Base-by-base conservation (phyloP, 2,888 invertebrate genomes). In the Gastracanthus pulcherrimus region DNA sequence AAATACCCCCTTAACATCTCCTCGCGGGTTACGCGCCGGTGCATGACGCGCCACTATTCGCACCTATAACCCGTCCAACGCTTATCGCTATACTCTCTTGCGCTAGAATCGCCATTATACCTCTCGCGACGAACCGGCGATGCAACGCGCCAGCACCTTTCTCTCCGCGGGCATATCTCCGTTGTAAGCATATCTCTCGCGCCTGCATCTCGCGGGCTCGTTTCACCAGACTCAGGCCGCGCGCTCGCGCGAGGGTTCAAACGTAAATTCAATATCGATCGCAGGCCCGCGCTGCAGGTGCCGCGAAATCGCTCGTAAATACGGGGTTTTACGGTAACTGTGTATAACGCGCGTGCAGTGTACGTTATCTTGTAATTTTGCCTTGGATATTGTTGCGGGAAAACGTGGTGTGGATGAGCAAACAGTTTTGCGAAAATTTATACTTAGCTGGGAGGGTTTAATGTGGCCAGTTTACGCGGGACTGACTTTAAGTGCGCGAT, bases 201-300 rank as follows among this genome's bases (percentile, higher is more conserved):
- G 11, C 2, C 26, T 29, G 51, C 51, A 19, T 51, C 19, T 51
- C 5, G 19, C 0, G 9, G 38, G 38, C 38, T 38, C 13, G 38
- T 38, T 7, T 38, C 38, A 11, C 13, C 13, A n/a, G n/a, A n/a
- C 38, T 13, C 38, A 13, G 13, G 38, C 9, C 1, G 38, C n/a
- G 13, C 38, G 13, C 38, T 38, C 36, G 29, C 23, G 5, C 13
- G 36, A 26, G 48, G 19, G 11, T 38, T 29, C 26, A 9, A 38
- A 29, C 69, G 69, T 70, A 70, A 70, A 77, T 77, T 70, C 71
- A 78, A 72, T 78, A 66, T 78, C 48, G 41, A 78, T 62, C 23
- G 36, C 6, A 9, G 3, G 38, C 7, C 13, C 7, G 1, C 7
- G 26, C 36, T 51, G 55, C 71, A 78, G 66, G 78, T 78, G 66